Conservation (phyloP, 2,888 invertebrate genomes). For the Lasioglossum vierecki region DNA sequence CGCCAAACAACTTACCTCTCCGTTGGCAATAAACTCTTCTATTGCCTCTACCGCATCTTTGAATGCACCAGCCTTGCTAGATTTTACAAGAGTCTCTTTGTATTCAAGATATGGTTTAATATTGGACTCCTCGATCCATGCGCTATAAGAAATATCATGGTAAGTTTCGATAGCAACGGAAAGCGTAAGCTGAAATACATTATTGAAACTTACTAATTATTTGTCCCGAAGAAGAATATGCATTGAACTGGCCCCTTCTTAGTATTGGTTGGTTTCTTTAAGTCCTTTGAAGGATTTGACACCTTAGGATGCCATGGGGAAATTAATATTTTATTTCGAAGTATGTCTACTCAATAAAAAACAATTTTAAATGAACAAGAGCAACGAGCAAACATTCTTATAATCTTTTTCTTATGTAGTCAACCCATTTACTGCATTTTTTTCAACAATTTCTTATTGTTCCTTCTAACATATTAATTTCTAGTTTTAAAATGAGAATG, state of each 20-base stretch:
- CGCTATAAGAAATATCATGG: constrained; percentile 85
- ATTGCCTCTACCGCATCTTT: constrained; percentile 92
- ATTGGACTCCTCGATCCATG: constrained; percentile 94
- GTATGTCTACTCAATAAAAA: background rate
- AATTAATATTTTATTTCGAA: constrained; percentile 48
- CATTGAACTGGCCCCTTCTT: constrained; percentile 91
- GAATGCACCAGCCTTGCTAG: constrained; percentile 90
- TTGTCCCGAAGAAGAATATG: constrained; percentile 97
- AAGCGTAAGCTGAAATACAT: constrained; percentile 35
- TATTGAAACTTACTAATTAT: constrained; percentile 94
- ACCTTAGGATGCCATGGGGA: constrained; percentile 86
- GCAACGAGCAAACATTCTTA: too few relatives aligned
- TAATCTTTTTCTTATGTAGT: too few relatives aligned
- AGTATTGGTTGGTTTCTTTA: constrained; percentile 89
- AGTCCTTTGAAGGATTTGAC: constrained; percentile 91
- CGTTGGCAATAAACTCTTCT: constrained; percentile 90
- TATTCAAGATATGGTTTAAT: constrained; percentile 93
- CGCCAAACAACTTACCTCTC: constrained; percentile 85
- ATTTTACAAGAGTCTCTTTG: constrained; percentile 91
- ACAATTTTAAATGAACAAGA: constrained; percentile 1
- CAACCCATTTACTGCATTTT: too few relatives aligned
- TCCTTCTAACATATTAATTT: too few relatives aligned
- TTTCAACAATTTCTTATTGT: too few relatives aligned
- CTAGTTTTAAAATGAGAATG: too few relatives aligned
- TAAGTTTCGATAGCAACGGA: constrained; percentile 27